Conservation (phyloP, 2,113 vertebrate genomes). For the Probosciger aterrimus region DNA sequence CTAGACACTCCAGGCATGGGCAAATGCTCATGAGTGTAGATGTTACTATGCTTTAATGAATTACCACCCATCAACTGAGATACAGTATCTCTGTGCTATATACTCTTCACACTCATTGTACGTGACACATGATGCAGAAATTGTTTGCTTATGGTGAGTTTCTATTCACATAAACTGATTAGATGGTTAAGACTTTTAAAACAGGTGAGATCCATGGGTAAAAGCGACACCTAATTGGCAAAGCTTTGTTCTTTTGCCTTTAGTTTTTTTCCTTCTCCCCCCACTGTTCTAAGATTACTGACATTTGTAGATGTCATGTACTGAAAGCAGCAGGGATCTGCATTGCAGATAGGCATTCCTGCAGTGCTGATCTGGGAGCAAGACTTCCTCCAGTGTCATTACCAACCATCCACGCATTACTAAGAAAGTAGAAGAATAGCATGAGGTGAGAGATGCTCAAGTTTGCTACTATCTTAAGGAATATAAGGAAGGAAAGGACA, state of each 20-base stretch:
- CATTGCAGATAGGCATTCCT: constrained; percentile 55
- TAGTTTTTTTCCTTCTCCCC: accelerated
- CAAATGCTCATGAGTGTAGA: not conserved
- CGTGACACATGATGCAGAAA: not conserved
- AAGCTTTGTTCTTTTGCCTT: accelerated
- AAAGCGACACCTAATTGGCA: not conserved
- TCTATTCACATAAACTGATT: not conserved
- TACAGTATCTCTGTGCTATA: not conserved
- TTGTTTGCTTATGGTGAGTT: not conserved
- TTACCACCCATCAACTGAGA: not conserved
- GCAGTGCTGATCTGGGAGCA: constrained; percentile 52
- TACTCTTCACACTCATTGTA: not conserved
- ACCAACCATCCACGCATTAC: constrained; percentile 11
- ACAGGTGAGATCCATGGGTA: not conserved
- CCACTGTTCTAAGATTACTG: not conserved
- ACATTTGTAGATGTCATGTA: not conserved
- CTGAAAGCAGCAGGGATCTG: constrained; percentile 49
- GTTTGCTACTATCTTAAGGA: not conserved
- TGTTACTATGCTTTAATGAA: not conserved
- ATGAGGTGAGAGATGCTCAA: not conserved
- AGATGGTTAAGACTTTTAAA: not conserved
- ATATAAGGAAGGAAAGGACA: not conserved
- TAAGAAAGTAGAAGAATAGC: constrained; percentile 15
- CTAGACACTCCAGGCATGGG: not conserved
- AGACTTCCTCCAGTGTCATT: constrained; percentile 50